A percentile compares a stretch with the other conserved stretches of the same genome.
Conservation (phyloP, 2,113 vertebrate species). For the Chaetorhynchus papuensis region DNA sequence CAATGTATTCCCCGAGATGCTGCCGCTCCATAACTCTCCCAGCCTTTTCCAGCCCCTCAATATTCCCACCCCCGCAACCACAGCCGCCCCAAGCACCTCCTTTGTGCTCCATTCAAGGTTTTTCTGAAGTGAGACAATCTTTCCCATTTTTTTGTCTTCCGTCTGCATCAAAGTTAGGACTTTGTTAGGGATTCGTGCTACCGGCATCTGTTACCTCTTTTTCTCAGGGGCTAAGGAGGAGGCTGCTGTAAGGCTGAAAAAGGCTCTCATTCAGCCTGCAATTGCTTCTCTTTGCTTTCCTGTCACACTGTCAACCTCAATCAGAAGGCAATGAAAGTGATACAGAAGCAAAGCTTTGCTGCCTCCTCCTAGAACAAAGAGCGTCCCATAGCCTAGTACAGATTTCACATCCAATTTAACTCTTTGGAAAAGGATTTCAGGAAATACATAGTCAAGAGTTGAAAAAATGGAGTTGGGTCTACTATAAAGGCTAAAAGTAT, state of each 20-base stretch:
- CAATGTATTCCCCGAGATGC: conserved; percentile 20
- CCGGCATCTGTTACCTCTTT: conserved; percentile 82
- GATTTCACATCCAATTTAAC: conserved; percentile 99
- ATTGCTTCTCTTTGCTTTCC: conserved; percentile 90
- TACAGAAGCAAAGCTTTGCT: conserved; percentile 81
- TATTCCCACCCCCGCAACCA: neutral
- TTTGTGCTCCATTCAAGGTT: conserved; percentile 74
- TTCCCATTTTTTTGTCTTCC: conserved; percentile 62
- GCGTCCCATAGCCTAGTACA: conserved; percentile 88
- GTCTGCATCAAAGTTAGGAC: conserved; percentile 83
- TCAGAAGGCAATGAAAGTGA: conserved; percentile 91
- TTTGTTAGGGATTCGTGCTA: conserved; percentile 81
- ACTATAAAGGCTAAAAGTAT: conserved; percentile 89
- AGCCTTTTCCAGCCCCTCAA: conserved; percentile 36
- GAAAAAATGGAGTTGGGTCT: conserved; percentile 84
- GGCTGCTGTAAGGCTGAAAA: conserved; percentile 86
- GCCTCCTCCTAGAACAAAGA: conserved; percentile 91
- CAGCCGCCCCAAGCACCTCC: neutral
- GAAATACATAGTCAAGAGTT: conserved; percentile 88
- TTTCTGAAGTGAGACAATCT: conserved; percentile 73
- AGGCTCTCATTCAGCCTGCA: conserved; percentile 93
- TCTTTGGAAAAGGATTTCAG: conserved; percentile 91
- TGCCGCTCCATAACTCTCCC: conserved; percentile 30
- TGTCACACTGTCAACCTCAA: conserved; percentile 99
- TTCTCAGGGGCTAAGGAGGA: conserved; percentile 80